phyloP scores from a whole-genome alignment of 92 coral and sea anemone genomes.

The Phymanthus crucifer region DNA sequence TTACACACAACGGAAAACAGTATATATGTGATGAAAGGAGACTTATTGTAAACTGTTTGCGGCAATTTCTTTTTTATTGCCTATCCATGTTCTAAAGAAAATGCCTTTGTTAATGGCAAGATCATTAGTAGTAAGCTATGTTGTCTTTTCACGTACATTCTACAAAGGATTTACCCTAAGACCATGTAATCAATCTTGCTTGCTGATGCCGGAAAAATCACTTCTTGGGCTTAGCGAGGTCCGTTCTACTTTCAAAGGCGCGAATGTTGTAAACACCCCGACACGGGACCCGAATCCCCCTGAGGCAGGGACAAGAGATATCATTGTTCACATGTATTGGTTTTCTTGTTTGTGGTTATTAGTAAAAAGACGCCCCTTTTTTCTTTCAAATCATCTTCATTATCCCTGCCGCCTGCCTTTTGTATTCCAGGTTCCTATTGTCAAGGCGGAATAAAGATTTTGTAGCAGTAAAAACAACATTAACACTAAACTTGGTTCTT shows the following conservation, averaged over 20 bases:
- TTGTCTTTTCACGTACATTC: slow-evolving; percentile 20
- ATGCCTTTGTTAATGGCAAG: slow-evolving; percentile 39
- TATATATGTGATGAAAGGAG: slow-evolving; percentile 59
- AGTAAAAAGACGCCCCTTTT: slow-evolving; percentile 34
- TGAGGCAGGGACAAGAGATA: background rate
- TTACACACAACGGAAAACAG: slow-evolving; percentile 65
- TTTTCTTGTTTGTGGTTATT: slow-evolving; percentile 33
- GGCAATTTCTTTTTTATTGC: slow-evolving; percentile 65
- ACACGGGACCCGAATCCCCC: background rate
- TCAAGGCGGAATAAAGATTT: slow-evolving; percentile 11
- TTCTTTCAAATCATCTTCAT: slow-evolving; percentile 19
- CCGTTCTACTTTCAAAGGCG: background rate
- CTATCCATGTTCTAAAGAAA: slow-evolving; percentile 46
- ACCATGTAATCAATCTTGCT: slow-evolving; percentile 18
- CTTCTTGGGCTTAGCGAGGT: background rate
- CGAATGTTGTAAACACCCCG: background rate
- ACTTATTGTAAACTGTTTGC: slow-evolving; percentile 54
- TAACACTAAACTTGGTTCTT: slow-evolving; percentile 1
- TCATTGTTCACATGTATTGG: slow-evolving; percentile 23
- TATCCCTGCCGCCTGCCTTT: slow-evolving; percentile 32
- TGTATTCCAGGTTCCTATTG: slow-evolving; percentile 28
- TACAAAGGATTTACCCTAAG: slow-evolving; percentile 27
- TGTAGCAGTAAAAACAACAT: slow-evolving; percentile 10
- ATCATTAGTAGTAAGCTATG: slow-evolving; percentile 36
- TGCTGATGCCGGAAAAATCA: slow-evolving; percentile 10